A percentile compares a stretch with the other conserved stretches of the same genome.
Conservation (phyloP, 2,113 vertebrate species). For the Progne subis region DNA sequence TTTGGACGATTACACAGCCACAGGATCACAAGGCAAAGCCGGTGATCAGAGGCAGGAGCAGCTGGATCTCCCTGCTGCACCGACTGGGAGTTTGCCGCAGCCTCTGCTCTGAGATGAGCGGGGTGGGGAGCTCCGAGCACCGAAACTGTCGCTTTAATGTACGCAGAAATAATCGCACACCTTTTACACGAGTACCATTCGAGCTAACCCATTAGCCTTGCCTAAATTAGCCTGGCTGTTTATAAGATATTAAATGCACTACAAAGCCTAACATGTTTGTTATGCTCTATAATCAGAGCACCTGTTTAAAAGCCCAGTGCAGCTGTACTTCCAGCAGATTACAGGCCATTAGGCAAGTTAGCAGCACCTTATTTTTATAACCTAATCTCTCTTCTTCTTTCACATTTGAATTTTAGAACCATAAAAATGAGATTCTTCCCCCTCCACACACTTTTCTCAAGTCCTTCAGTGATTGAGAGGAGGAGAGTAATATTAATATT, state of each 20-base stretch:
- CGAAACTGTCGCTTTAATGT: not conserved
- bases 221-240: conserved; percentile 70
- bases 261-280: conserved; percentile 69
- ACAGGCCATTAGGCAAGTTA: conserved; percentile 72
- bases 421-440: conserved; percentile 61
- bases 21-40: not conserved
- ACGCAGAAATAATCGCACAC: not conserved
- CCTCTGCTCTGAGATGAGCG: not conserved
- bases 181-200: conserved; percentile 48
- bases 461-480: conserved; percentile 40
- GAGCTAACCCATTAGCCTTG: conserved; percentile 68
- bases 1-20: not conserved
- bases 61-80: not conserved
- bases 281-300: conserved; percentile 71
- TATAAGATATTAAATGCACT: conserved; percentile 70
- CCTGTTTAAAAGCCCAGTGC: conserved; percentile 70
- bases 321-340: conserved; percentile 69
- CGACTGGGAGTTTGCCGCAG: rapidly evolving
- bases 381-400: conserved; percentile 57
- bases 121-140: not conserved
- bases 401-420: conserved; percentile 56
- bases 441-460: not conserved
- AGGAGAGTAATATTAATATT: conserved; percentile 64
- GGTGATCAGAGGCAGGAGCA: not conserved
- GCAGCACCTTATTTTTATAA: conserved; percentile 68